These are phyloP conservation scores for Gasteruption jaculator DNA, from an alignment of 2,888 invertebrate genomes.

Conservation along the genomic window DNA sequence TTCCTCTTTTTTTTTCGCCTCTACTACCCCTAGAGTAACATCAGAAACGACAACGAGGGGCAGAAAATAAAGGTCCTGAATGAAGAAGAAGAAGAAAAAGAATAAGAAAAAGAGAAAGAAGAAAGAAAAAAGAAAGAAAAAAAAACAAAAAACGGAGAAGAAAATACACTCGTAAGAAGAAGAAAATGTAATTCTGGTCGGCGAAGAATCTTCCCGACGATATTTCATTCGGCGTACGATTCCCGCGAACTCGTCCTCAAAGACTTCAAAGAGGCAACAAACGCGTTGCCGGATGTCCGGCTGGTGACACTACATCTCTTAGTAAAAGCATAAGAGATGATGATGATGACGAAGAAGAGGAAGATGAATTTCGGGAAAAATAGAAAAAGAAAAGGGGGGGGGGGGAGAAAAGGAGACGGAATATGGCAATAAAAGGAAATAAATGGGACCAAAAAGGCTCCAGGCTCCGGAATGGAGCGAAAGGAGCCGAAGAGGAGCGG, in stretches of 20 bases:
- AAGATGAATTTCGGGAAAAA: conserved; percentile 6
- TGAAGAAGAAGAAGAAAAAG: no score
- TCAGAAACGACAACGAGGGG: no score
- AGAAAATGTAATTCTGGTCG: conserved; percentile 9
- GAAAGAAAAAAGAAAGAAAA: no score
- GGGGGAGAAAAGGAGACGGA: conserved; percentile 6
- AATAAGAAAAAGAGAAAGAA: no score
- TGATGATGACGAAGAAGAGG: conserved; percentile 13
- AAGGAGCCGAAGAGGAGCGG: conserved; percentile 3
- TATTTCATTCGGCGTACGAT: conserved; percentile 47
- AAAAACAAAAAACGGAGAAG: no score
- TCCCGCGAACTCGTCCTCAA: conserved; percentile 36
- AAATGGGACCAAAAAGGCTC: conserved; percentile 9
- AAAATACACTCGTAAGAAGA: no score
- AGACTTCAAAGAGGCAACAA: conserved; percentile 38
- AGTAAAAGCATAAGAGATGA: conserved; percentile 14
- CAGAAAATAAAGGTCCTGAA: no score
- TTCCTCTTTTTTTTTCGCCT: no score
- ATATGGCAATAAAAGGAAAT: conserved; percentile 3
- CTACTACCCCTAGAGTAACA: no score
- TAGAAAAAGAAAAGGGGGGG: conserved; percentile 4
- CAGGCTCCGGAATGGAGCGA: conserved; percentile 11
- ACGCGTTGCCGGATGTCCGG: conserved; percentile 43
- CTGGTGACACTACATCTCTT: conserved; percentile 24
- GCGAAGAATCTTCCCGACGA: conserved; percentile 31